Evolutionary conservation across 2,888 invertebrate genomes (phyloP), one percentile per base, ranked within the genome.

Genomic region (Morpho achilles): DNA sequence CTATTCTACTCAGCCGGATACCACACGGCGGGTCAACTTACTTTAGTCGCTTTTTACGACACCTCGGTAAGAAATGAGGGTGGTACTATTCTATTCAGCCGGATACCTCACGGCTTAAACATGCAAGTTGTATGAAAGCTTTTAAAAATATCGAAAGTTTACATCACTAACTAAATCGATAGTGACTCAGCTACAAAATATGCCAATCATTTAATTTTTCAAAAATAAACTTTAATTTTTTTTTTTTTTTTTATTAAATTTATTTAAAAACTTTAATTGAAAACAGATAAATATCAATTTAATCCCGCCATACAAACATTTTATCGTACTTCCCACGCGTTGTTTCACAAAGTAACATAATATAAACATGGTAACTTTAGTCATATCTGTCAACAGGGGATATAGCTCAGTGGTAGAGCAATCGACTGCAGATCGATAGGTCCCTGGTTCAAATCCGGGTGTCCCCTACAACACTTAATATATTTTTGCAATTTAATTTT

Each of bases 371-470:
- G 43, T 44, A 8, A 52, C 32, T 44, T 52, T 52, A n/a, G 44
- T 10, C 8, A 7, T 5, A 3, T 32, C 32, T 32, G 5, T 32
- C 4, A 32, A 32, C 8, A 16, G 49, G 60, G 52, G 51, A 59
- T 59, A 66, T 67, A 67, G 67, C 65, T 68, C 65, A 68, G 67
- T 68, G 59, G 59, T 49, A 60, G 59, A 60, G 59, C 59, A 60
- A 56, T 87, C 87, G 87, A 87, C 87, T 88, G 88, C 87, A 87
- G 87, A 86, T 87, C 87, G 87, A 85, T 84, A 86, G 87, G 87
- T 69, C 87, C 83, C 87, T 77, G 84, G 87, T 87, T 87, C 87
- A 86, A 86, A 77, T 80, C 86, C 86, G 84, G 84, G 84, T 85
- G 84, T 84, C 83, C 85, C 84, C 86, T 86, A 43, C 5, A 32